phyloP scores from a whole-genome alignment of 2,888 invertebrate genomes.

The Yponomeuta malinellus region DNA sequence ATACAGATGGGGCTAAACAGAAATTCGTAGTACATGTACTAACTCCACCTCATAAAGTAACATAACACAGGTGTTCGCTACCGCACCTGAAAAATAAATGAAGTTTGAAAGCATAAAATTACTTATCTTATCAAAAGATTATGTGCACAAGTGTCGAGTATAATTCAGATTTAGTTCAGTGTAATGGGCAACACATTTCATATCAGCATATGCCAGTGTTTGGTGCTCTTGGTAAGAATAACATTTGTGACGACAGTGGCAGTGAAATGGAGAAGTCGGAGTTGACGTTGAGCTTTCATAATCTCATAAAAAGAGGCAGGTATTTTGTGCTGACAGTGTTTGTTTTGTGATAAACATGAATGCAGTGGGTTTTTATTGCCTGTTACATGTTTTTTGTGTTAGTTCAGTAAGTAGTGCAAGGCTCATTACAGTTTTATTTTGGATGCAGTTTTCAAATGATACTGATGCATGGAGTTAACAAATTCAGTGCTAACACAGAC shows the following conservation, averaged over 20 bases:
- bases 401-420: not conserved
- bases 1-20: not conserved
- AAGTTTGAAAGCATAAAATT: conserved; percentile 19
- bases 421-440: not conserved
- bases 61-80: not conserved
- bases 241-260: conserved; percentile 29
- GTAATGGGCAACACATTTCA: conserved; percentile 61
- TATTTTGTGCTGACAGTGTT: conserved; percentile 20
- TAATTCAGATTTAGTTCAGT: conserved; percentile 39
- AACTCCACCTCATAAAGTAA: not conserved
- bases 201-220: conserved; percentile 50
- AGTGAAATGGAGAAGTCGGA: conserved; percentile 61
- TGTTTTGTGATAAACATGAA: conserved; percentile 22
- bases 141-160: conserved; percentile 62
- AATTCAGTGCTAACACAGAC: too few species aligned
- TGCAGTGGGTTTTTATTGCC: not conserved
- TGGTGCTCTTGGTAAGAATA: conserved; percentile 26
- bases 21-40: not conserved
- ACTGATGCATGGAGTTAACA: too few species aligned
- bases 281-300: conserved; percentile 67
- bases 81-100: not conserved
- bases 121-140: conserved; percentile 69
- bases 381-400: not conserved
- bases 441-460: not conserved
- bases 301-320: conserved; percentile 68